Conservation (phyloP, 1,140 invertebrate genomes). For the Drosophila neocordata region DNA sequence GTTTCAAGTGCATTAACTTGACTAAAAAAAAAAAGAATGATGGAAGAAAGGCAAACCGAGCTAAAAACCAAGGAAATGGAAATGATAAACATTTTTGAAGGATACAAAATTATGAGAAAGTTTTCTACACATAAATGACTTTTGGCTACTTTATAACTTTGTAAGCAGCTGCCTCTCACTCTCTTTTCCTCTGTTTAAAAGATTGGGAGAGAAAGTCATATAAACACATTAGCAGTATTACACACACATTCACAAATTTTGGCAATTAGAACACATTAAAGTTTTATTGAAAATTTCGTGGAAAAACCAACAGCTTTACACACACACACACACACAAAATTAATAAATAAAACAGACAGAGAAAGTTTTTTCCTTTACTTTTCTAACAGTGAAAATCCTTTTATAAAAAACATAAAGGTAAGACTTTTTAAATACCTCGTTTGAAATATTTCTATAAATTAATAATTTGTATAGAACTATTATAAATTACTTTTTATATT, state of each 20-base stretch:
- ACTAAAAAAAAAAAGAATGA: conserved; percentile 3
- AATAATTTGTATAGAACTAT: too few relatives aligned
- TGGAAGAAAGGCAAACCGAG: conserved; percentile 4
- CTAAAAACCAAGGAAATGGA: conserved; percentile 36
- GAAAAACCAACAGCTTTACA: conserved; percentile 47
- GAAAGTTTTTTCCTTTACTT: conserved; percentile 34
- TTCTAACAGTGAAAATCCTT: conserved; percentile 24
- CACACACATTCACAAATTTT: conserved; percentile 33
- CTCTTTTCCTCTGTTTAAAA: neutral
- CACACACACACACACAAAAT: conserved; percentile 30
- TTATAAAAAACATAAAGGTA: neutral
- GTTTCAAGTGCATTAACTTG: conserved; percentile 73
- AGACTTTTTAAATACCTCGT: neutral
- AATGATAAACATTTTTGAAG: conserved; percentile 34
- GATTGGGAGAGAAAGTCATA: neutral
- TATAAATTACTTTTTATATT: too few relatives aligned
- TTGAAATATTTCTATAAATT: neutral
- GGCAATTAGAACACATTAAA: conserved; percentile 74
- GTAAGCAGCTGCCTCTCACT: neutral
- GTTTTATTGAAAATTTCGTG: conserved; percentile 58
- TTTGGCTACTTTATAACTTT: conserved; percentile 47
- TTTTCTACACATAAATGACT: conserved; percentile 59
- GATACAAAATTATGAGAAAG: conserved; percentile 48
- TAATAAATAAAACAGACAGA: conserved; percentile 12
- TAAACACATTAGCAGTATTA: neutral